Percentiles rank a stretch among this genome's conserved stretches.
phyloP scores from a whole-genome alignment of 2,888 invertebrate species.

The Acleris laterana region DNA sequence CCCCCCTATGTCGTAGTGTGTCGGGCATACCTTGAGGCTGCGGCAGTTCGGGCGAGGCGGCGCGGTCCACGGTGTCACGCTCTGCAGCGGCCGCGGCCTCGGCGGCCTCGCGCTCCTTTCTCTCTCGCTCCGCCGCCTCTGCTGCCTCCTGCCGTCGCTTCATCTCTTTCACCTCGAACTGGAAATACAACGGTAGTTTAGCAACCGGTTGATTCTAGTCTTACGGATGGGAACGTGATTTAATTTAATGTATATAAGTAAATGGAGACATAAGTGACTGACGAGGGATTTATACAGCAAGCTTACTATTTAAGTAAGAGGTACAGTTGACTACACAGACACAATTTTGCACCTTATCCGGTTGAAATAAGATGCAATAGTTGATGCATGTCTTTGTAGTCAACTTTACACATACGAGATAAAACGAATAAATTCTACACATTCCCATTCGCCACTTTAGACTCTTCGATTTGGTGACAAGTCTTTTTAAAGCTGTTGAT shows the following conservation, averaged over 20 bases:
- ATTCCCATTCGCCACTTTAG: not conserved
- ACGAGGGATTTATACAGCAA: too few relatives aligned
- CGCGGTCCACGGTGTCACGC: constrained; percentile 70
- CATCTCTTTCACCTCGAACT: constrained; percentile 99
- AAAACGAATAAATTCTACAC: not conserved
- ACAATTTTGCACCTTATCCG: too few relatives aligned
- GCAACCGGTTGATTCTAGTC: not conserved
- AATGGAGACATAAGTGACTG: too few relatives aligned
- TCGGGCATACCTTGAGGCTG: constrained; percentile 63
- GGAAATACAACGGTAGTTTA: constrained; percentile 46
- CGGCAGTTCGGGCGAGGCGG: constrained; percentile 64
- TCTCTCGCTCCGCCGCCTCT: constrained; percentile 91
- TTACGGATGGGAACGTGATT: too few relatives aligned
- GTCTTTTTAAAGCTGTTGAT: not conserved
- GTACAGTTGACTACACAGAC: too few relatives aligned
- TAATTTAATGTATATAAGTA: too few relatives aligned
- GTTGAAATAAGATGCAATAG: too few relatives aligned
- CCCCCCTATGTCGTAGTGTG: too few relatives aligned
- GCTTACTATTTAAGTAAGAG: too few relatives aligned
- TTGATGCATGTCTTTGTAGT: too few relatives aligned
- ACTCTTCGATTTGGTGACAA: not conserved
- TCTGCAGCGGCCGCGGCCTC: constrained; percentile 71
- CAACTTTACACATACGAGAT: too few relatives aligned
- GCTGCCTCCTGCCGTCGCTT: constrained; percentile 94
- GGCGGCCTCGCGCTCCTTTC: constrained; percentile 84